Evolutionary conservation across 37 sponge, comb jelly and placozoan species (phyloP).

Genomic region (Beroe forskalii): DNA sequence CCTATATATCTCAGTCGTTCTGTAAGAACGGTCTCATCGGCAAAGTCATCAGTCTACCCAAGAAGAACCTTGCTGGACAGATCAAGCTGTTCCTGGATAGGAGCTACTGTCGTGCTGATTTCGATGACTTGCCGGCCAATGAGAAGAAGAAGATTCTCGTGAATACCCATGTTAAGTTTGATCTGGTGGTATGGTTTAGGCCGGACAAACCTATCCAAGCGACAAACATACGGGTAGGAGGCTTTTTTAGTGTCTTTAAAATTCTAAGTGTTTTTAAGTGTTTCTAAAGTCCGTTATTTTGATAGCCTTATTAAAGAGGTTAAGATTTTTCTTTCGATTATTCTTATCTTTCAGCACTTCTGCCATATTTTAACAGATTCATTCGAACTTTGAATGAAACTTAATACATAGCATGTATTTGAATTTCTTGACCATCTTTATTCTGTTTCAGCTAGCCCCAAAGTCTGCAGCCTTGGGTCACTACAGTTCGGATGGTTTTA

Average conservation of each 20-base stretch:
- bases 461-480: neutral
- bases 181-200: constrained; percentile 16
- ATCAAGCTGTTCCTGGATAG: neutral
- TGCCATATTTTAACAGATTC: too few relatives aligned
- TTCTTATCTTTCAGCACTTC: too few relatives aligned
- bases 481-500: neutral
- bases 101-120: neutral
- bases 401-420: too few relatives aligned
- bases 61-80: neutral
- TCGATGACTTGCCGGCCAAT: neutral
- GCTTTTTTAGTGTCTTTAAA: too few relatives aligned
- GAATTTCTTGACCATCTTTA: too few relatives aligned
- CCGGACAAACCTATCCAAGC: neutral
- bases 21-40: neutral
- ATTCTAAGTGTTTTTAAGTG: too few relatives aligned
- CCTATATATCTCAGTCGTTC: neutral
- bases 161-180: neutral
- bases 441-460: neutral
- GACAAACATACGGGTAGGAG: neutral
- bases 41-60: neutral
- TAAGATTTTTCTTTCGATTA: too few relatives aligned
- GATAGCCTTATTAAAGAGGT: too few relatives aligned
- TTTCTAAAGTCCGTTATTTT: too few relatives aligned
- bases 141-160: too few relatives aligned
- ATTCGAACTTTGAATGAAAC: too few relatives aligned